Evolutionary conservation across 1,140 invertebrate genomes (phyloP), one percentile per base, ranked within the genome.

Genomic region (Zaprionus nigranus): DNA sequence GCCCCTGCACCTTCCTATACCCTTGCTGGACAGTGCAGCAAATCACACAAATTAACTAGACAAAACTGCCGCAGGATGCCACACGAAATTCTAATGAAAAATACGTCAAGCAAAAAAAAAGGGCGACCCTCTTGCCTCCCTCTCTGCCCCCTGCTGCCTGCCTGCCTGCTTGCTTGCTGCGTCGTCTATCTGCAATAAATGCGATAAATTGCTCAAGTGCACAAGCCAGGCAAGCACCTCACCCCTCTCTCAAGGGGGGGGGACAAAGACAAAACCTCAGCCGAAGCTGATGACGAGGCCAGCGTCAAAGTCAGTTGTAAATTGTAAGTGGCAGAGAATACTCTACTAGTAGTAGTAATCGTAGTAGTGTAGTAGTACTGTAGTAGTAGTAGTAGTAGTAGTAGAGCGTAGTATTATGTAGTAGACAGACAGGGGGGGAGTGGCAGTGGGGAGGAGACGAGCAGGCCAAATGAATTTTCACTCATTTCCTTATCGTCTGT

Each of bases 401-500:
- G 51, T 43, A 56, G n/a, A 53, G 46, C 46, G 46, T 54, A 64
- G 46, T 54, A 51, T 9, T 20, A 15, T 62, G 60, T 24, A 38
- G 56, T 30, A 49, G n/a, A 56, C 38, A 63, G 67, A 24, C 22
- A 49, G 24, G 13, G 9, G 43, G 60, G 20, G 1, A 28, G 34
- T 20, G 2, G 11, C 15, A 53, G 12, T n/a, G n/a, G 51, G 59
- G 12, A 3, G 34, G 24, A 30, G 1, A 11, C 11, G 51, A 12
- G 2, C 20, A 24, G 40, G 79, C 71, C 81, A 90, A 88, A 88
- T 88, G 85, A 88, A 88, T 88, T 88, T 88, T 88, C 85, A 82
- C 85, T 90, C 85, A 90, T 90, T 90, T 90, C 85, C 85, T 90
- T 90, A 90, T 90, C 85, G 85, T 90, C 85, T 90, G 85, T 90